Conservation (phyloP, 2,113 vertebrate genomes). For the Myotis lucifugus region DNA sequence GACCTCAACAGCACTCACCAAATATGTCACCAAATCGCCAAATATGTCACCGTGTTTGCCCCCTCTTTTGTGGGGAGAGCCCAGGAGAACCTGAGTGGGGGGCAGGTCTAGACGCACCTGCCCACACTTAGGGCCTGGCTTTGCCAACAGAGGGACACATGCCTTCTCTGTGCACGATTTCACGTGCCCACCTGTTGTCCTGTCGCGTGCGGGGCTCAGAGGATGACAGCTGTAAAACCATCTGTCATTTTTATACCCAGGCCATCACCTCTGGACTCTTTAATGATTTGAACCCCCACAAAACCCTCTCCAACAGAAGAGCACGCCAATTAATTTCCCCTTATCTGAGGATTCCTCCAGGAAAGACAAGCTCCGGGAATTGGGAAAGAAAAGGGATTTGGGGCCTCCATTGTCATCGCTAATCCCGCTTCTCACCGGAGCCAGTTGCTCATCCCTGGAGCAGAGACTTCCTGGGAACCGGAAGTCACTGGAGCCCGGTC, state of each 20-base stretch:
- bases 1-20: not conserved
- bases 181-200: not conserved
- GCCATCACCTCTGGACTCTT: conserved; percentile 56
- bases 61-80: not conserved
- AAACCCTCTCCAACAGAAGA: conserved; percentile 60
- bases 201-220: too few relatives aligned
- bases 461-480: conserved; percentile 58
- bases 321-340: conserved; percentile 28
- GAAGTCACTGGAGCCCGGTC: conserved; percentile 39
- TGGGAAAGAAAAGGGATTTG: not conserved
- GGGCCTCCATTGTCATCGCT: not conserved
- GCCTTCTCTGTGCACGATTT: not conserved
- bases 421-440: not conserved
- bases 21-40: too few relatives aligned
- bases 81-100: not conserved
- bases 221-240: conserved; percentile 53
- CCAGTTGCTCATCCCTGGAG: not conserved
- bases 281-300: conserved; percentile 73
- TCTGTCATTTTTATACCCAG: conserved; percentile 61
- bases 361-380: conserved; percentile 11
- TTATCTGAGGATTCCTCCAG: conserved; percentile 23
- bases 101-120: too few relatives aligned
- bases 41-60: fast-evolving
- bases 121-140: not conserved
- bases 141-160: too few relatives aligned